Percentiles rank a stretch among this genome's conserved stretches.
These are phyloP conservation scores for Zeus faber DNA, from an alignment of 2,113 vertebrate genomes.

Conservation along the genomic window DNA sequence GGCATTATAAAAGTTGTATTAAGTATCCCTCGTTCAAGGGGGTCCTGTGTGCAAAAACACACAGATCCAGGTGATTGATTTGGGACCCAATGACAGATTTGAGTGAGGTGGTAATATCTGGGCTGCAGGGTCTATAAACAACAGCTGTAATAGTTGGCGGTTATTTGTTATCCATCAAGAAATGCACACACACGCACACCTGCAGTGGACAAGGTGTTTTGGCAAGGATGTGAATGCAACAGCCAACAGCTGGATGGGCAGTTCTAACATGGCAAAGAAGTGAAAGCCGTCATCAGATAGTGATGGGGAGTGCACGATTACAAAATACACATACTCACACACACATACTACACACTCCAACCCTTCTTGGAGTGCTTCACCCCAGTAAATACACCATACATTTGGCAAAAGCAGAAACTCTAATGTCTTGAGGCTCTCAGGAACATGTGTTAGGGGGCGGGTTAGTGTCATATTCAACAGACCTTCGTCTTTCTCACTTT, in stretches of 20 bases:
- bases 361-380: too few species aligned
- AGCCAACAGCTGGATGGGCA: background rate
- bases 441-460: too few species aligned
- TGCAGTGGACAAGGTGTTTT: background rate
- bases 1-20: too few species aligned
- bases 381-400: too few species aligned
- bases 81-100: too few species aligned
- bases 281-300: background rate
- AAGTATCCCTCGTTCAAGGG: too few species aligned
- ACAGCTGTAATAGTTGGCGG: background rate
- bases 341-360: background rate
- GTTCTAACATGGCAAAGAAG: background rate
- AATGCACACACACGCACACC: constrained; percentile 7
- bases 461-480: too few species aligned
- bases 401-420: background rate
- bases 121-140: background rate
- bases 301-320: background rate
- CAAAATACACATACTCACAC: background rate
- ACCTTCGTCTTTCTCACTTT: too few species aligned
- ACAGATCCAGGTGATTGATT: too few species aligned
- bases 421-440: too few species aligned
- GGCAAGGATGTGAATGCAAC: background rate
- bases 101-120: too few species aligned
- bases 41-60: too few species aligned
- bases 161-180: background rate